Evolutionary conservation across 1,140 invertebrate genomes (phyloP), one percentile per base, ranked within the genome.

Genomic region (Tetramorium alpestre): DNA sequence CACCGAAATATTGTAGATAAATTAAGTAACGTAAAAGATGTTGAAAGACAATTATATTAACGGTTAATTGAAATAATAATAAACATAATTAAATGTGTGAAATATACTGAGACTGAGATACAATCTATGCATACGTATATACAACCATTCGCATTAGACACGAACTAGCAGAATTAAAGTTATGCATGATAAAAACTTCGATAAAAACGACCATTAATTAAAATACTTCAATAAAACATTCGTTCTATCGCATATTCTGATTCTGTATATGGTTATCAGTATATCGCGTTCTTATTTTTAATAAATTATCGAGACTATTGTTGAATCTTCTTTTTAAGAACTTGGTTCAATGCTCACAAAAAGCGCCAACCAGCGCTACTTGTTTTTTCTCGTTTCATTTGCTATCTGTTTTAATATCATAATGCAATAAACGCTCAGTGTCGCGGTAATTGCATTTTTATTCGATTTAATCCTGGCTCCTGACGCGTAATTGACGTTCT

Each of bases 381-480:
- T 70, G 49, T 70, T 84, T 76, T 16, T 1, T 18, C 16, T 69
- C 4, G 22, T 58, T 72, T 38, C 16, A 28, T 33, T 54, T 67
- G 11, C 51, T 11, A 2, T 60, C 25, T 28, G 47, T 85, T 88
- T 84, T 62, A 60, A 38, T 28, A 16, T 2, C 62, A 1, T n/a
- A n/a, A n/a, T 47, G 62, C 28, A 54, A 69, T 69, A 80, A 80
- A 18, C 84, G 67, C 69, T 16, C 44, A 28, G 76, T 44, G 38
- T 82, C 67, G 41, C 18, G 54, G 8, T 73, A 84, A 84, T 84
- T 84, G 25, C 25, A 47, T 84, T 84, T 84, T 84, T 84, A 84
- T 47, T 73, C 60, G 82, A 85, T 77, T 85, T 85, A 77, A 76
- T 85, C n/a, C 73, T 64, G 25, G 33, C 49, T 62, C 6, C 18